Conservation (phyloP, 2,888 invertebrate genomes). For the Eumerus sabulonum region DNA sequence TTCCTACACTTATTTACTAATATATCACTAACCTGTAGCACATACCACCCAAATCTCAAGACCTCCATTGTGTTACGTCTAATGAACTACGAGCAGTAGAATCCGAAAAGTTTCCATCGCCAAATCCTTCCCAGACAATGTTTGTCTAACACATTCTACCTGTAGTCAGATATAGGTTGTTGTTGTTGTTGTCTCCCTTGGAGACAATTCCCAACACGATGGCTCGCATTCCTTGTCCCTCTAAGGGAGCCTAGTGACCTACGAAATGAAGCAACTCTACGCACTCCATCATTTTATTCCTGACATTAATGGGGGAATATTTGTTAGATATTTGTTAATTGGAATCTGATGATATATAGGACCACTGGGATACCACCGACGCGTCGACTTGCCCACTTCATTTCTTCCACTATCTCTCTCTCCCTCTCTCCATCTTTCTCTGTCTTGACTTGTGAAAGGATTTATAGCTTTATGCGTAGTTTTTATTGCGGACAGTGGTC, state of each 20-base stretch:
- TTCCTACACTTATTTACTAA: conserved; percentile 11
- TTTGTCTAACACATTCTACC: conserved; percentile 38
- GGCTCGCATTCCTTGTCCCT: conserved; percentile 5
- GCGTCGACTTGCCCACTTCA: conserved; percentile 12
- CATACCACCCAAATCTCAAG: conserved; percentile 25
- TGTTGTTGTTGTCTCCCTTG: background rate
- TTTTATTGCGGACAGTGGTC: conserved; percentile 42
- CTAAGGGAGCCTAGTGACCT: background rate
- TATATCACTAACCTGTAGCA: conserved; percentile 9
- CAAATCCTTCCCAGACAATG: conserved; percentile 53
- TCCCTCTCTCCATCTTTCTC: background rate
- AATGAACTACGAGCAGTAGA: conserved; percentile 55
- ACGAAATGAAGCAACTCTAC: conserved; percentile 14
- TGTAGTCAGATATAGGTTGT: conserved; percentile 21
- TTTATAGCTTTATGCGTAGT: conserved; percentile 57
- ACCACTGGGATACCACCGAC: conserved; percentile 43
- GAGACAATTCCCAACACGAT: conserved; percentile 55
- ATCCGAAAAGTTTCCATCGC: conserved; percentile 46
- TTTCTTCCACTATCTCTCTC: background rate
- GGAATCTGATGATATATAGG: conserved; percentile 68
- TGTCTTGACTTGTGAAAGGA: conserved; percentile 47
- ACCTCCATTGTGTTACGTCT: conserved; percentile 42
- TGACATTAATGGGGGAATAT: conserved; percentile 68
- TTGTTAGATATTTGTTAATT: conserved; percentile 69
- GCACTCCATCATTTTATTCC: conserved; percentile 66